Base-by-base conservation (phyloP, 1,140 invertebrate genomes). In the Ceratina calcarata region DNA sequence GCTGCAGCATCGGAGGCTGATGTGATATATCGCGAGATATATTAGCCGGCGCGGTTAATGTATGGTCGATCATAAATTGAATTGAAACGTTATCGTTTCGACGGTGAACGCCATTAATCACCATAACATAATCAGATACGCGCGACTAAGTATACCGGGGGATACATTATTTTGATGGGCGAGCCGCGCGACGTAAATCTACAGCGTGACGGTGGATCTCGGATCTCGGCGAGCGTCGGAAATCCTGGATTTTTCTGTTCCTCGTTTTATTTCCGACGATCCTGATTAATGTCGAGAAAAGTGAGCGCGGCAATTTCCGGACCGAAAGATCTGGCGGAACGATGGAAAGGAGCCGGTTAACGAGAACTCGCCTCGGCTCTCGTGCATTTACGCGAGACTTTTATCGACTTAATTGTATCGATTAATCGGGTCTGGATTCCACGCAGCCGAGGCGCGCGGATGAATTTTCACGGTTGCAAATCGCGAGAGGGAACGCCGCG, bases 21-120 rank as follows among this genome's bases (percentile, higher is more conserved):
- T 51, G 45, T 49, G 69, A 78, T 72, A 16, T 72, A 72, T 72
- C 20, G 60, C 68, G 18, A 53, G 49, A 22, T 45, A 10, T 45
- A 72, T 78, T 78, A 78, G 57, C 60, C 60, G 76, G 27, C 75
- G 27, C 12, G 66, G 58, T 18, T 78, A 78, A 78, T 27, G 76
- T 64, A 67, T 75, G 62, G 65, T 74, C 72, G 78, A 75, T 80
- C 72, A 68, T 80, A 75, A 80, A 80, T 68, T 76, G 65, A 80
- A 80, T 80, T 80, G 73, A 76, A 75, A 76, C 78, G 72, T 76
- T 80, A 68, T 80, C 72, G 72, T 62, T 80, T 80, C 78, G 45
- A 71, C 51, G 76, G 32, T 71, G 60, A 10, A 27, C 20, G 60
- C 61, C 61, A 58, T 78, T 78, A 78, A 78, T 78, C 76, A 78